These are phyloP conservation scores for Drosophila tristis DNA, from an alignment of 1,140 invertebrate species.

Conservation along the genomic window DNA sequence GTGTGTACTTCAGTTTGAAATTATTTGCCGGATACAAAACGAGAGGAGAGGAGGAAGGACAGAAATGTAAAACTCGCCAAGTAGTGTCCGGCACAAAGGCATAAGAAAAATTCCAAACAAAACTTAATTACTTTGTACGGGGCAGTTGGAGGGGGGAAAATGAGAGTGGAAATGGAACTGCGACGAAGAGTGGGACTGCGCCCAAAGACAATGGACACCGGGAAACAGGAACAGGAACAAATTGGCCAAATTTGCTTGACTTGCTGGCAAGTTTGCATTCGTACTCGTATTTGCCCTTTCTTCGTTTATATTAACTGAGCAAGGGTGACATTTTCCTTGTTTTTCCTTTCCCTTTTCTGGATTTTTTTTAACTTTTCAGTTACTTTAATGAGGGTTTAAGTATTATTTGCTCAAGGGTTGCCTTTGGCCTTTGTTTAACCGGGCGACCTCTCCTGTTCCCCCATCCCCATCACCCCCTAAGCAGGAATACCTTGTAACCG, in stretches of 20 bases:
- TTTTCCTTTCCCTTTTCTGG: constrained; percentile 9
- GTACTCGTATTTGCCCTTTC: constrained; percentile 49
- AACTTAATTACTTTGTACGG: constrained; percentile 74
- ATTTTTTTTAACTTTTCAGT: constrained; percentile 43
- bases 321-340: constrained; percentile 66
- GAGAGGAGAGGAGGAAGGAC: constrained; percentile 41
- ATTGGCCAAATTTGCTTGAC: constrained; percentile 81
- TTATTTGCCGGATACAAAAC: constrained; percentile 55
- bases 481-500: constrained; percentile 52
- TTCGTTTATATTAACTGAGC: constrained; percentile 80
- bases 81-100: constrained; percentile 69
- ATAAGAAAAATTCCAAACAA: constrained; percentile 77
- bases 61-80: constrained; percentile 40
- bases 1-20: constrained; percentile 59
- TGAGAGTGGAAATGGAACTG: not conserved
- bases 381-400: constrained; percentile 80
- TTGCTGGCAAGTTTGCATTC: constrained; percentile 70
- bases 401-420: constrained; percentile 80
- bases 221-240: constrained; percentile 50
- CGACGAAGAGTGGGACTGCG: not conserved
- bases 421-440: constrained; percentile 74
- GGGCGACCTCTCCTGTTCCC: not conserved
- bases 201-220: too few species aligned
- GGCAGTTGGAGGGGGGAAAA: not conserved
- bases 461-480: constrained; percentile 22